A percentile compares a stretch with the other conserved stretches of the same genome.
phyloP scores from a whole-genome alignment of 2,113 vertebrate genomes.

The Nyctibius bracteatus region DNA sequence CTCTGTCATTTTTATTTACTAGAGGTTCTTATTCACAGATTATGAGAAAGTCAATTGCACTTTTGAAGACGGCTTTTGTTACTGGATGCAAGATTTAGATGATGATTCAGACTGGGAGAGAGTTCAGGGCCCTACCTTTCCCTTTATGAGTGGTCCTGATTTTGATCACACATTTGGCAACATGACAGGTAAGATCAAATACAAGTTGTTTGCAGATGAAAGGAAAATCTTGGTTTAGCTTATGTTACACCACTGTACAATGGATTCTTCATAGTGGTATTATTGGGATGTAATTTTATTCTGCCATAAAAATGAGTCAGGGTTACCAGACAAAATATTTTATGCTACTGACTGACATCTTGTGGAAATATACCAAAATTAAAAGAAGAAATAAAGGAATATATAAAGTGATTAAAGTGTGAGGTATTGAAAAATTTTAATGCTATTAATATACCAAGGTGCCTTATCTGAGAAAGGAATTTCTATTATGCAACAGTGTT shows the following conservation, averaged over 20 bases:
- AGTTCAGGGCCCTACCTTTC: constrained; percentile 64
- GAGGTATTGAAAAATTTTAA: neutral
- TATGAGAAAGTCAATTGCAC: constrained; percentile 83
- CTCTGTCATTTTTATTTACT: constrained; percentile 8
- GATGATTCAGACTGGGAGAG: constrained; percentile 82
- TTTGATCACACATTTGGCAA: constrained; percentile 88
- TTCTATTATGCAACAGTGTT: neutral
- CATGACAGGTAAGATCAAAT: constrained; percentile 75
- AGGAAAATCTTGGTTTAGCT: neutral
- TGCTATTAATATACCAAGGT: neutral
- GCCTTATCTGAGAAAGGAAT: neutral
- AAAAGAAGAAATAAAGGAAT: neutral
- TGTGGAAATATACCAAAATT: neutral
- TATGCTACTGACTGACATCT: neutral
- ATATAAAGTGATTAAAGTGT: neutral
- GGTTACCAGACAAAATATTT: neutral
- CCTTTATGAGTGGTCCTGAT: constrained; percentile 76
- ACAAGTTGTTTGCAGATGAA: neutral
- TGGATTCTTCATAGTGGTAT: neutral
- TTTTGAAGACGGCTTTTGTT: constrained; percentile 88
- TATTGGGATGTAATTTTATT: neutral
- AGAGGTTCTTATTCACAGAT: constrained; percentile 68
- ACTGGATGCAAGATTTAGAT: constrained; percentile 80
- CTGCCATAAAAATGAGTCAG: neutral
- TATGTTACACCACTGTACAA: neutral